Conservation (phyloP, 2,888 invertebrate genomes). For the Pseudococcus longispinus region DNA sequence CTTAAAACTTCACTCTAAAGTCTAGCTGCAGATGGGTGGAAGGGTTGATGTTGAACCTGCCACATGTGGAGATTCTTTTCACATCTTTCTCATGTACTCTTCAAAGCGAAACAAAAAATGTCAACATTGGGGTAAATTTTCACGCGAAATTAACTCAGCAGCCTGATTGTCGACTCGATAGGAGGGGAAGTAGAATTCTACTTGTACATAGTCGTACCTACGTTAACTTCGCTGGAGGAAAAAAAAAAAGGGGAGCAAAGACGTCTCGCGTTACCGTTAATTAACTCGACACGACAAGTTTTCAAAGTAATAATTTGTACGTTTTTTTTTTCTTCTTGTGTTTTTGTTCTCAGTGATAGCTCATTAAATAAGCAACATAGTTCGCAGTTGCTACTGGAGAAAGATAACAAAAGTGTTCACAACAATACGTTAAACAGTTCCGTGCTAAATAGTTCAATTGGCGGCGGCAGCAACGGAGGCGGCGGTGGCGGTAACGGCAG, state of each 20-base stretch:
- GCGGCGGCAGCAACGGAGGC: conserved; percentile 63
- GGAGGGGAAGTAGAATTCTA: background rate
- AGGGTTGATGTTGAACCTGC: too few species aligned
- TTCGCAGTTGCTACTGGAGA: conserved; percentile 63
- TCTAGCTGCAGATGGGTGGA: too few species aligned
- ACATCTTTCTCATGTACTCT: too few species aligned
- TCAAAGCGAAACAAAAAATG: background rate
- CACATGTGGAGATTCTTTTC: too few species aligned
- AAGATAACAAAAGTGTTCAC: conserved; percentile 62
- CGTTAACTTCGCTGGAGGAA: too few species aligned
- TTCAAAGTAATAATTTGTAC: conserved; percentile 14
- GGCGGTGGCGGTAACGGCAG: conserved; percentile 59
- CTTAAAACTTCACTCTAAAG: too few species aligned
- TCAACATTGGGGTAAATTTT: background rate
- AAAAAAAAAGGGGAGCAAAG: background rate
- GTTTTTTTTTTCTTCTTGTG: conserved; percentile 52
- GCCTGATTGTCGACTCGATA: background rate
- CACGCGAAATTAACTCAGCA: background rate
- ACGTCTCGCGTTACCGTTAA: conserved; percentile 2
- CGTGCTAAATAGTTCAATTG: conserved; percentile 43
- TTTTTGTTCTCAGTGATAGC: conserved; percentile 70
- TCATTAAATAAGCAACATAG: conserved; percentile 73
- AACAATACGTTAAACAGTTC: conserved; percentile 52
- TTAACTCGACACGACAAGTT: conserved; percentile 34
- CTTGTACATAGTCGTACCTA: too few species aligned